phyloP scores from a whole-genome alignment of 2,797 vertebrate genomes.

The Tiaroga cobitis region DNA sequence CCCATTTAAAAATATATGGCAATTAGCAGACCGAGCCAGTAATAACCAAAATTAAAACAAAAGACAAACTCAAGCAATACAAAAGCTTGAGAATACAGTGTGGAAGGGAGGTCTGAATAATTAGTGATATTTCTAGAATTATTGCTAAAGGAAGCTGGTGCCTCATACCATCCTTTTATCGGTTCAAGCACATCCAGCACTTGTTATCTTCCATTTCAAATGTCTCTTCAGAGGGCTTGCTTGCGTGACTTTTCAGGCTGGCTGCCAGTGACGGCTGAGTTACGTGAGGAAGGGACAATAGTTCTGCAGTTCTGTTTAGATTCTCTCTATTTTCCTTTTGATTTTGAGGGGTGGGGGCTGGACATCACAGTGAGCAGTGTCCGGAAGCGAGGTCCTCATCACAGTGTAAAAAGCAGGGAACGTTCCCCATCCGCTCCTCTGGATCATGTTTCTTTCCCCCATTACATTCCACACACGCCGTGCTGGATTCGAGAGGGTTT shows the following conservation, averaged over 20 bases:
- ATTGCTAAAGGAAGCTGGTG: slow-evolving; percentile 78
- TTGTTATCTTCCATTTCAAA: neutral
- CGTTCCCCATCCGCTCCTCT: slow-evolving; percentile 57
- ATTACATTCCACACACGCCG: slow-evolving; percentile 52
- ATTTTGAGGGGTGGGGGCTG: slow-evolving; percentile 77
- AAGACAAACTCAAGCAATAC: slow-evolving; percentile 57
- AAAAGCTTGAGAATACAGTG: slow-evolving; percentile 54
- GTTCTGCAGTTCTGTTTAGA: slow-evolving; percentile 37
- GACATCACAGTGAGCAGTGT: slow-evolving; percentile 90
- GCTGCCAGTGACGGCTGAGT: slow-evolving; percentile 76
- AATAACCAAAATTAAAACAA: slow-evolving; percentile 62
- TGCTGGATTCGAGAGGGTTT: slow-evolving; percentile 50
- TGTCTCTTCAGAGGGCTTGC: slow-evolving; percentile 44
- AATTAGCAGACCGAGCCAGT: slow-evolving; percentile 71
- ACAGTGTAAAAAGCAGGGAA: slow-evolving; percentile 77
- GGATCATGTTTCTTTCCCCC: slow-evolving; percentile 53
- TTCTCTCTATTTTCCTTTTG: slow-evolving; percentile 72
- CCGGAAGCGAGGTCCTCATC: slow-evolving; percentile 76
- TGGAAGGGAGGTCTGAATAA: slow-evolving; percentile 54
- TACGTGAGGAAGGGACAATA: slow-evolving; percentile 67
- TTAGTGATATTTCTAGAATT: slow-evolving; percentile 69
- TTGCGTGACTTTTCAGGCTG: slow-evolving; percentile 49
- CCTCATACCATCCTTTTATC: slow-evolving; percentile 58
- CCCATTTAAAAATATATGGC: slow-evolving; percentile 77
- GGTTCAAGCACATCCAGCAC: slow-evolving; percentile 46